These are phyloP conservation scores for Muscicapa adusta DNA, from an alignment of 2,113 vertebrate species.

Conservation along the genomic window DNA sequence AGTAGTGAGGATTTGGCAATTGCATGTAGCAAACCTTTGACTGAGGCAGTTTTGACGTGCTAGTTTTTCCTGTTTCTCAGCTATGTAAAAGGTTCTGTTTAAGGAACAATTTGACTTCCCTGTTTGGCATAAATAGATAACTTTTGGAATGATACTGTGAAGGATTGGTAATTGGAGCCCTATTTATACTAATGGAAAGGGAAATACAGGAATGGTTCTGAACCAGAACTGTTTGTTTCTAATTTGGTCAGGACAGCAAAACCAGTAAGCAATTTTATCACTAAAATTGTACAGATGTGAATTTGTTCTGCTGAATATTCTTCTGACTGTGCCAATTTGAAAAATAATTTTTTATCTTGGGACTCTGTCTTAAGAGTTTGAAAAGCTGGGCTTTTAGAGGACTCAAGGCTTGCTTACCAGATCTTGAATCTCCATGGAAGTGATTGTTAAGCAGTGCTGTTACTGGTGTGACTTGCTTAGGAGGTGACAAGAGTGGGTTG, in stretches of 20 bases:
- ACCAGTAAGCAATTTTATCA: neutral
- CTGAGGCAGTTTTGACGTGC: neutral
- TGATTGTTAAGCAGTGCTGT: neutral
- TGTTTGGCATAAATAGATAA: neutral
- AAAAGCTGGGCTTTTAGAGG: neutral
- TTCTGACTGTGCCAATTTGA: neutral
- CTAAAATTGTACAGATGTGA: neutral
- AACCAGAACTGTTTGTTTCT: neutral
- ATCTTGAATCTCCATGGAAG: neutral
- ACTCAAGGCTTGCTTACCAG: neutral
- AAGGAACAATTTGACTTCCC: neutral
- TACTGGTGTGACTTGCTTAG: neutral
- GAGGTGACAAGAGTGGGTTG: neutral
- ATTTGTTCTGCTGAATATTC: neutral
- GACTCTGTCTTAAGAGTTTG: neutral
- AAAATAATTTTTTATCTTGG: neutral
- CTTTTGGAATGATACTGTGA: neutral
- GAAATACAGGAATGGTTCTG: neutral
- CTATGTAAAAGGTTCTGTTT: neutral
- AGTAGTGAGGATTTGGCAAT: neutral
- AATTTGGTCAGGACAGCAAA: neutral
- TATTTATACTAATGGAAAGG: neutral
- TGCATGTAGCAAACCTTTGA: neutral
- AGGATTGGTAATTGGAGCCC: neutral
- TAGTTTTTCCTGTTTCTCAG: fast-evolving